Conservation (phyloP, 1,140 invertebrate species). For the Amyelois transitella region DNA sequence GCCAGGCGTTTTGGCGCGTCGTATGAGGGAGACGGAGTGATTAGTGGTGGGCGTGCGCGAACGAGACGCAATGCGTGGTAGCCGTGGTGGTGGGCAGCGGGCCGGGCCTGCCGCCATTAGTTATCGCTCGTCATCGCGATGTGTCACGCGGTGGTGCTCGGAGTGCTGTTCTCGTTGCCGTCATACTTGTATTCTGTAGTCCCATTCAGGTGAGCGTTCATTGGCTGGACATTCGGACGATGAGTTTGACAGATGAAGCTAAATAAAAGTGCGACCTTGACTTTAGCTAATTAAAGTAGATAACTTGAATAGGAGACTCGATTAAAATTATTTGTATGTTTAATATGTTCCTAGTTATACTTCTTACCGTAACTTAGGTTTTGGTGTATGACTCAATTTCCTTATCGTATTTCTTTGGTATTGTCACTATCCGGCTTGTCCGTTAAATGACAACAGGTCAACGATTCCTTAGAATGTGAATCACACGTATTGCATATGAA, state of each 20-base stretch:
- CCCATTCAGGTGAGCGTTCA: conserved; percentile 58
- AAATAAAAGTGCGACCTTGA: too few relatives aligned
- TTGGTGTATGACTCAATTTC: too few relatives aligned
- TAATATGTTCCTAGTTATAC: too few relatives aligned
- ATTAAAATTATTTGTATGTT: too few relatives aligned
- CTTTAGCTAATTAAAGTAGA: too few relatives aligned
- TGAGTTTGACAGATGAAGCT: too few relatives aligned
- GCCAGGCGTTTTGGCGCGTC: conserved; percentile 2
- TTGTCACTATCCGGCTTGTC: not conserved
- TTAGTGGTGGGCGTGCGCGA: not conserved
- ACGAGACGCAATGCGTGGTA: not conserved
- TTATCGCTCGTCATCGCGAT: conserved; percentile 39
- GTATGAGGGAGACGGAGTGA: not conserved
- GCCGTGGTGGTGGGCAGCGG: not conserved
- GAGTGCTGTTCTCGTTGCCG: conserved; percentile 61
- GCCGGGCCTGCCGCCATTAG: conserved; percentile 7
- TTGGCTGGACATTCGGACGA: too few relatives aligned
- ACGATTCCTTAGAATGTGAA: not conserved
- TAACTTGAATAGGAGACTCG: too few relatives aligned
- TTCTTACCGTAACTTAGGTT: too few relatives aligned
- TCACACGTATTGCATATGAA: not conserved
- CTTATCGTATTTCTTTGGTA: not conserved
- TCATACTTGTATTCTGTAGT: conserved; percentile 61
- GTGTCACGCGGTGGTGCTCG: conserved; percentile 64
- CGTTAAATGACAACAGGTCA: not conserved